These are phyloP conservation scores for Stichopus horrens DNA, from an alignment of 53 echinoderm and acorn worm genomes.

Conservation along the genomic window DNA sequence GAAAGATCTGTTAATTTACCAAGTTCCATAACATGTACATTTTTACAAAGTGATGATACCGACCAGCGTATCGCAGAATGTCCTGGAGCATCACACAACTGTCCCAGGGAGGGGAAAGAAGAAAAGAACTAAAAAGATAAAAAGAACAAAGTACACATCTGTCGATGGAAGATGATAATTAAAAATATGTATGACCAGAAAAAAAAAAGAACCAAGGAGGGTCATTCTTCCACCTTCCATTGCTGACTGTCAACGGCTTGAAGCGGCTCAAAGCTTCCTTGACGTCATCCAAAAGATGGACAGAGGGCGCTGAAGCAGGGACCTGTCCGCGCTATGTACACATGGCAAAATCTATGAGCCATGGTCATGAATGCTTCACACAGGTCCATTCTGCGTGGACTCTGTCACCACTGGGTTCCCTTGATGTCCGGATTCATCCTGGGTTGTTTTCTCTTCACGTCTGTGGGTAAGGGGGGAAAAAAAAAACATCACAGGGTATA, in stretches of 20 bases:
- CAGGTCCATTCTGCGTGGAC: slow-evolving; percentile 24
- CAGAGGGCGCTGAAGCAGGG: slow-evolving; percentile 1
- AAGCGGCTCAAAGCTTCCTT: slow-evolving; percentile 2
- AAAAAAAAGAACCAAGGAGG: background rate
- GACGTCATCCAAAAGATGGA: background rate
- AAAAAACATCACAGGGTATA: background rate
- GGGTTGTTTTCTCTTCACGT: no score
- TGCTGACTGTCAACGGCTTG: background rate
- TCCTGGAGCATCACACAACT: background rate
- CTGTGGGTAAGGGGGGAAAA: no score
- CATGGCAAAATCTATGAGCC: slow-evolving; percentile 12
- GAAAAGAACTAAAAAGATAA: background rate
- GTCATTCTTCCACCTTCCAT: background rate
- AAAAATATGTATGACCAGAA: background rate
- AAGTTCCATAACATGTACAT: slow-evolving; percentile 40
- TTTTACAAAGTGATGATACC: background rate
- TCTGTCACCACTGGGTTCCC: background rate
- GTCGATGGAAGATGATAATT: slow-evolving; percentile 8
- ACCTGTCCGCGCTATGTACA: slow-evolving; percentile 31
- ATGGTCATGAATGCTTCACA: slow-evolving; percentile 23
- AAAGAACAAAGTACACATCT: background rate
- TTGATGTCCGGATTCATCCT: background rate
- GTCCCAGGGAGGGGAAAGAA: background rate
- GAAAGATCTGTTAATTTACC: background rate
- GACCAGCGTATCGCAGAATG: background rate